A percentile compares a stretch with the other conserved stretches of the same genome.
These are phyloP conservation scores for Leptopilina boulardi DNA, from an alignment of 1,140 invertebrate genomes.

Conservation along the genomic window DNA sequence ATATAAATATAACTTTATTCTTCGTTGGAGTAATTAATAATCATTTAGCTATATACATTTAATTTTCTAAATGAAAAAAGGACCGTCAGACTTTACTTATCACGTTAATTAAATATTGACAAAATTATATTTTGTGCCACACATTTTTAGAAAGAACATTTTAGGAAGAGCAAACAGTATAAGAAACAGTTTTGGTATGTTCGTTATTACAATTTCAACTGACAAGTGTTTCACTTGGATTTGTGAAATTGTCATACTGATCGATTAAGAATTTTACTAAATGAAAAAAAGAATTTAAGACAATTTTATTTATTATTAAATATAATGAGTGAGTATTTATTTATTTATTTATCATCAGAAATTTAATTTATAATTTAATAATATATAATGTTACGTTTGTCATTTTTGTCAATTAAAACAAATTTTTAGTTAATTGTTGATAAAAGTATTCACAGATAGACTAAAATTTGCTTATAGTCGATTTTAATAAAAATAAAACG, in stretches of 20 bases:
- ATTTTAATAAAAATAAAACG: too few species aligned
- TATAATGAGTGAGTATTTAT: neutral
- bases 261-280: too few species aligned
- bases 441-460: too few species aligned
- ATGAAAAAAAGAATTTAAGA: neutral
- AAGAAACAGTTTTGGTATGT: neutral
- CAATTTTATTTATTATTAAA: neutral
- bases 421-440: too few species aligned
- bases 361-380: too few species aligned
- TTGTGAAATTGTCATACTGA: neutral
- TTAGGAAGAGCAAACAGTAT: neutral
- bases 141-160: slow-evolving; percentile 11
- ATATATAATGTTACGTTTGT: too few species aligned
- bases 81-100: neutral
- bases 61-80: slow-evolving; percentile 3
- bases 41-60: slow-evolving; percentile 3
- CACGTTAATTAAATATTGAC: slow-evolving; percentile 3
- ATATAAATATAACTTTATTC: too few species aligned
- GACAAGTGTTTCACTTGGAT: neutral
- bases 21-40: neutral
- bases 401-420: too few species aligned
- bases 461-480: too few species aligned
- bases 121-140: neutral
- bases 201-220: neutral
- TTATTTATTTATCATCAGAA: neutral